A percentile compares a stretch with the other conserved stretches of the same genome.
These are phyloP conservation scores for Scaptomyza montana DNA, from an alignment of 1,140 invertebrate species.

Conservation along the genomic window DNA sequence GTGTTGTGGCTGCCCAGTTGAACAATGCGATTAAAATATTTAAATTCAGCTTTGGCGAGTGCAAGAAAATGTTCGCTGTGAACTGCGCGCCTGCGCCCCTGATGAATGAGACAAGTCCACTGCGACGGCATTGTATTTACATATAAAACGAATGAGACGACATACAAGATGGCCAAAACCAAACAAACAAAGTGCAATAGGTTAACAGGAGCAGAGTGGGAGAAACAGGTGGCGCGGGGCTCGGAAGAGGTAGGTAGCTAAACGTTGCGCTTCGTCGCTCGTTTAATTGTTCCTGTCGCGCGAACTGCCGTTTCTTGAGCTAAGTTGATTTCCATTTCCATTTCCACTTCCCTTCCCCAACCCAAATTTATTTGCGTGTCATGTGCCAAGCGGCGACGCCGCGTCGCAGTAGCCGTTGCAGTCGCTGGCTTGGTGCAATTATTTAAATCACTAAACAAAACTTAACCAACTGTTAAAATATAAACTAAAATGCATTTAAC, in stretches of 20 bases:
- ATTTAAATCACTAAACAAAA: slow-evolving; percentile 80
- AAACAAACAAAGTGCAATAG: slow-evolving; percentile 1
- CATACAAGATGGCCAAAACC: neutral
- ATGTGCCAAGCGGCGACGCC: slow-evolving; percentile 14
- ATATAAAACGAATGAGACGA: slow-evolving; percentile 43
- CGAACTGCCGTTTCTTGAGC: slow-evolving; percentile 65
- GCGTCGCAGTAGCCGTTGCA: slow-evolving; percentile 14
- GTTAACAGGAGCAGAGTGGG: slow-evolving; percentile 9
- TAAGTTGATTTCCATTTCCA: neutral
- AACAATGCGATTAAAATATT: slow-evolving; percentile 79
- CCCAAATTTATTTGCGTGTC: slow-evolving; percentile 41
- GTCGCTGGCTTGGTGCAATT: slow-evolving; percentile 60
- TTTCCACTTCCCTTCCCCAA: slow-evolving; percentile 7
- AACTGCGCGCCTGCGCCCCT: slow-evolving; percentile 71
- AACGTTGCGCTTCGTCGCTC: slow-evolving; percentile 67
- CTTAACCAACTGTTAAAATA: slow-evolving; percentile 82
- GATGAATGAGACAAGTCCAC: slow-evolving; percentile 75
- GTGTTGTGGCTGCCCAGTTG: slow-evolving; percentile 24
- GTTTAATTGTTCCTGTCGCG: slow-evolving; percentile 80
- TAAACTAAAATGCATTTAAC: slow-evolving; percentile 81
- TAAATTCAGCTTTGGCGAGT: slow-evolving; percentile 66
- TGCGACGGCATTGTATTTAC: slow-evolving; percentile 54
- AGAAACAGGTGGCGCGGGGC: neutral
- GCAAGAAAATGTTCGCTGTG: slow-evolving; percentile 52
- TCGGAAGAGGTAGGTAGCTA: slow-evolving; percentile 11